Conservation (phyloP, 2,113 vertebrate species). For the Acinonyx jubatus region DNA sequence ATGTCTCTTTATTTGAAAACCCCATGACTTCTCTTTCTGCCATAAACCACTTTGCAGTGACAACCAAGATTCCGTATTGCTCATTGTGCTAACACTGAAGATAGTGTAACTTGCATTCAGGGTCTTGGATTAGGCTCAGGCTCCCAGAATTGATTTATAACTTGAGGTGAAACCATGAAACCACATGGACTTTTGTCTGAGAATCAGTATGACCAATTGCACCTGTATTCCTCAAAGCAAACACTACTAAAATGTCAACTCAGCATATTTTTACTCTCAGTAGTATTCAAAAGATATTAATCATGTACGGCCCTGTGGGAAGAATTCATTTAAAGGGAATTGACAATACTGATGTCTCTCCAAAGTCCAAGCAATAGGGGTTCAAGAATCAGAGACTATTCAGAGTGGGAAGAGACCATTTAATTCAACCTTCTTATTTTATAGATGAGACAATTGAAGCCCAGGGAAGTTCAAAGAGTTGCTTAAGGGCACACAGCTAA, state of each 20-base stretch:
- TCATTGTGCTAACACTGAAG: constrained; percentile 57
- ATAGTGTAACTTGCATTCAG: constrained; percentile 72
- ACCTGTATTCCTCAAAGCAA: constrained; percentile 80
- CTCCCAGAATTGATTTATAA: constrained; percentile 83
- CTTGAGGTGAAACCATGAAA: constrained; percentile 75
- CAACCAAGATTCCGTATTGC: constrained; percentile 23
- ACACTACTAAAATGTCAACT: constrained; percentile 75
- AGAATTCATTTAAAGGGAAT: constrained; percentile 75
- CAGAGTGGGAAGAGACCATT: constrained; percentile 53
- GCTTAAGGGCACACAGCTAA: background rate
- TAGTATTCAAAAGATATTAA: constrained; percentile 77
- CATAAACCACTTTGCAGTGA: background rate
- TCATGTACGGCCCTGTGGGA: constrained; percentile 65
- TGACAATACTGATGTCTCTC: constrained; percentile 63
- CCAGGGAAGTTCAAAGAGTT: constrained; percentile 2
- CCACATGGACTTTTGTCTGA: constrained; percentile 72
- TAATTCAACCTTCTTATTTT: constrained; percentile 41
- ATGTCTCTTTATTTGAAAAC: constrained; percentile 62
- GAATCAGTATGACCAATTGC: constrained; percentile 81
- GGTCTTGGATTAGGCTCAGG: constrained; percentile 70
- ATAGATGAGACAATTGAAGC: constrained; percentile 31
- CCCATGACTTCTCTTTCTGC: constrained; percentile 38
- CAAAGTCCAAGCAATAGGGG: constrained; percentile 51
- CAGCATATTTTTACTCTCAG: constrained; percentile 79
- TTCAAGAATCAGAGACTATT: constrained; percentile 60